phyloP scores from a whole-genome alignment of 2,113 vertebrate genomes.

The Strix uralensis region DNA sequence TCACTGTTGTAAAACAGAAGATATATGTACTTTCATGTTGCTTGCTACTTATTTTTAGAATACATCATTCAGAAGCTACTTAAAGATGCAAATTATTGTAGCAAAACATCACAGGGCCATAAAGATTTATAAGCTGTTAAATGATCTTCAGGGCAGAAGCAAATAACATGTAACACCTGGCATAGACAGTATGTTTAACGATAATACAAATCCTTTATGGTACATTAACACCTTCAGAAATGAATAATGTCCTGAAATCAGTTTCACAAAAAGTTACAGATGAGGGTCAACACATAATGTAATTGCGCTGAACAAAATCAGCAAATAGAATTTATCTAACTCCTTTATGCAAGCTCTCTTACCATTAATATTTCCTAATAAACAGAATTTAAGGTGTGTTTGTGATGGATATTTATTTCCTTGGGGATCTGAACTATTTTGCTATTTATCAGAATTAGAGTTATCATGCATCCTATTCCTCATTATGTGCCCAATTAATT shows the following conservation, averaged over 20 bases:
- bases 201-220: conserved; percentile 74
- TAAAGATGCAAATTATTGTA: conserved; percentile 31
- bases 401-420: conserved; percentile 79
- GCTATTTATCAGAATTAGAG: conserved; percentile 77
- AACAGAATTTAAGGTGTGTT: conserved; percentile 74
- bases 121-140: conserved; percentile 72
- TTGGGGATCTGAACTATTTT: conserved; percentile 70
- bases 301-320: conserved; percentile 69
- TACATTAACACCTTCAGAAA: conserved; percentile 76
- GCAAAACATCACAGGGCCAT: conserved; percentile 22
- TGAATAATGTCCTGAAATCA: conserved; percentile 74
- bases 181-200: conserved; percentile 65
- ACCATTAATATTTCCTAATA: conserved; percentile 75
- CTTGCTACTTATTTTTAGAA: background rate
- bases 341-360: conserved; percentile 51
- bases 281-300: conserved; percentile 75
- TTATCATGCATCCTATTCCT: conserved; percentile 64
- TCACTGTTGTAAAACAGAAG: background rate
- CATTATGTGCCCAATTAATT: conserved; percentile 81
- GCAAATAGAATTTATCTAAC: conserved; percentile 72
- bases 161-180: conserved; percentile 74
- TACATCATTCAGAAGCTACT: background rate
- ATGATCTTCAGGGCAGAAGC: conserved; percentile 66
- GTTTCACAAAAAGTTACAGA: conserved; percentile 72
- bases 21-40: background rate